Percentiles rank a stretch among this genome's conserved stretches.
phyloP scores from a whole-genome alignment of 2,888 invertebrate genomes.

The Agriopis leucophaearia region DNA sequence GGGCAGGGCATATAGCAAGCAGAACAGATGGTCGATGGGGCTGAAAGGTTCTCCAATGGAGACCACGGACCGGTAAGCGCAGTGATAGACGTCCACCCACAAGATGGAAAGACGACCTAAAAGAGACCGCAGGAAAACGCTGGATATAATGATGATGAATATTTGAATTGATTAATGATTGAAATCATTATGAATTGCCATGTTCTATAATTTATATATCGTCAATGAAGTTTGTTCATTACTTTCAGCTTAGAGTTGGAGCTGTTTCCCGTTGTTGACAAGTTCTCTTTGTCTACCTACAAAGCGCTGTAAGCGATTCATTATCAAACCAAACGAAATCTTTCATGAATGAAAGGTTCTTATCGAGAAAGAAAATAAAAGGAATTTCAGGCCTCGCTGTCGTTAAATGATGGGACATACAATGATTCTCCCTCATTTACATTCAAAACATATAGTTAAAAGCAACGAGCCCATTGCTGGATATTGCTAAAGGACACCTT shows the following conservation, averaged over 20 bases:
- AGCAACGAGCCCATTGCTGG: constrained; percentile 42
- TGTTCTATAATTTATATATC: not conserved
- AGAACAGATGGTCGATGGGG: no score
- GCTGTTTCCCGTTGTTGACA: constrained; percentile 15
- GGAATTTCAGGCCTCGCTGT: constrained; percentile 29
- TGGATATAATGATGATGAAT: no score
- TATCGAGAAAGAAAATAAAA: constrained; percentile 32
- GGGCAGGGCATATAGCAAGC: no score
- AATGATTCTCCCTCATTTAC: constrained; percentile 42
- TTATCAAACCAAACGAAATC: constrained; percentile 36
- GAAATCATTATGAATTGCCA: not conserved
- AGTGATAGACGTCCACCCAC: no score
- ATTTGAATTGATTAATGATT: not conserved
- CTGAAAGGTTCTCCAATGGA: no score
- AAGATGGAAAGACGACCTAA: no score
- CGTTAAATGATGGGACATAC: constrained; percentile 34
- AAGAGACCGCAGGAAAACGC: no score
- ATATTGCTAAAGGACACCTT: constrained; percentile 39
- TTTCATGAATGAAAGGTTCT: constrained; percentile 32
- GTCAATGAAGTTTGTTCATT: constrained; percentile 9
- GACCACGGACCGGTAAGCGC: no score
- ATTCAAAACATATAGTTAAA: constrained; percentile 47
- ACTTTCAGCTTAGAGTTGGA: constrained; percentile 9
- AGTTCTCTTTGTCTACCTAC: constrained; percentile 17
- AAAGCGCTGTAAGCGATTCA: constrained; percentile 35